These are phyloP conservation scores for Reticulitermes lucifugus DNA, from an alignment of 2,888 invertebrate species.

Conservation along the genomic window DNA sequence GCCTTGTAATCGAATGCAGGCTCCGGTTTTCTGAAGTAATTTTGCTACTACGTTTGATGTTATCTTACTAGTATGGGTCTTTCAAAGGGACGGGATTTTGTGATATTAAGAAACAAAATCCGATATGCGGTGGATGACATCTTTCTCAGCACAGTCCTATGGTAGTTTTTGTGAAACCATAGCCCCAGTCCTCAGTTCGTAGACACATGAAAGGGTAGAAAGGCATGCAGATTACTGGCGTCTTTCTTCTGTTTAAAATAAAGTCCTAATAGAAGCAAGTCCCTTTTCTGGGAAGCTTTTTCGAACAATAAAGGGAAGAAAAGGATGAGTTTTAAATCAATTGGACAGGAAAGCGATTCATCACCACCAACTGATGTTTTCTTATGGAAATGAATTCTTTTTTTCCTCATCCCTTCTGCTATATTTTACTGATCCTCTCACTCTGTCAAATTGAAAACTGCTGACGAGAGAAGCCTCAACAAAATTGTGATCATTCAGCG, in stretches of 20 bases:
- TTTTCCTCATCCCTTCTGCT: background rate
- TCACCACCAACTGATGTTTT: slow-evolving; percentile 44
- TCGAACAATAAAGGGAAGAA: slow-evolving; percentile 11
- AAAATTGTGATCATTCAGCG: slow-evolving; percentile 10
- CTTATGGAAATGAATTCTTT: slow-evolving; percentile 46
- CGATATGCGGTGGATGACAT: background rate
- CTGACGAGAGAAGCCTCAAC: background rate
- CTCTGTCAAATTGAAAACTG: slow-evolving; percentile 19
- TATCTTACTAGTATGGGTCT: background rate
- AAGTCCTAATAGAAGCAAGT: background rate
- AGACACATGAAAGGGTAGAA: background rate
- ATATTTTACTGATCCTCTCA: background rate
- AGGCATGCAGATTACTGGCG: background rate
- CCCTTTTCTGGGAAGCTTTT: slow-evolving; percentile 20
- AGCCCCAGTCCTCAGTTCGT: no score
- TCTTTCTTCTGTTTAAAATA: slow-evolving; percentile 28
- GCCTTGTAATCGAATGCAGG: no score
- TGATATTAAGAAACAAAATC: background rate
- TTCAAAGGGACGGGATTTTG: background rate
- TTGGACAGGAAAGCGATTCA: slow-evolving; percentile 47
- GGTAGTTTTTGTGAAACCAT: background rate
- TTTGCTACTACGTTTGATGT: no score
- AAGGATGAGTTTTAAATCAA: slow-evolving; percentile 38
- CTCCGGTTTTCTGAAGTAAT: no score
- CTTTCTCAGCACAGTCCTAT: background rate